Base-by-base conservation (phyloP, 2,888 invertebrate species). In the Exephanes ischioxanthus region DNA sequence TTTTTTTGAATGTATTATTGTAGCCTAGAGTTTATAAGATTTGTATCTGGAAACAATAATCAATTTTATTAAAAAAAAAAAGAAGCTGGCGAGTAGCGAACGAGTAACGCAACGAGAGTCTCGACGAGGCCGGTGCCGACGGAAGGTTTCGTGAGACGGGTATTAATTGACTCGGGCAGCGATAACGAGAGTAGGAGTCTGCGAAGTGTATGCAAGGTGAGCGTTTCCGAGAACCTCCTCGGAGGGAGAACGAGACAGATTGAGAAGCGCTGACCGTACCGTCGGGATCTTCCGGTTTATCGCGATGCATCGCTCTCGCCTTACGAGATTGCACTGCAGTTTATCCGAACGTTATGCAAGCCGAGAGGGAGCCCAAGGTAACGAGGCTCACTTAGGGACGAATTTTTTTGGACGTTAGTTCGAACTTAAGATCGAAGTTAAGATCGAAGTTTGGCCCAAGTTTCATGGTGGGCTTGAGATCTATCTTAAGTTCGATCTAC, bases 101-200 rank as follows among this genome's bases (percentile, higher is more conserved):
- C 11, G 3, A 22, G 45, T 26, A 11, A 58, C 2, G 58, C 48
- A 30, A 30, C 51, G 51, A n/a, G 16, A 58, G 30, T 0, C 33
- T 14, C 3, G 61, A 16, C 41, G 41, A 11, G 41, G 41, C 45
- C 45, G 14, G 14, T 11, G 14, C 45, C 14, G 14, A 3, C 14
- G 45, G 45, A 45, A n/a, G 22, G 55, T 37, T 9, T 14, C 58
- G 26, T 41, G 45, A 58, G 58, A 66, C 71, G 45, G 33, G 51
- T 67, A 68, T 67, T 78, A 67, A 78, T 84, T 76, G 63, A 55
- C 55, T 48, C 16, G 41, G 41, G 14, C 14, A 26, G 68, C 66
- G 80, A 84, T 81, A 81, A 85, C 78, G 81, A 85, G 81, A 73
- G 73, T 63, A 58, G 68, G 72, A 77, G 77, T 71, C n/a, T 26